Base-by-base conservation (phyloP, 2,888 invertebrate genomes). In the Cheilosia grossa region DNA sequence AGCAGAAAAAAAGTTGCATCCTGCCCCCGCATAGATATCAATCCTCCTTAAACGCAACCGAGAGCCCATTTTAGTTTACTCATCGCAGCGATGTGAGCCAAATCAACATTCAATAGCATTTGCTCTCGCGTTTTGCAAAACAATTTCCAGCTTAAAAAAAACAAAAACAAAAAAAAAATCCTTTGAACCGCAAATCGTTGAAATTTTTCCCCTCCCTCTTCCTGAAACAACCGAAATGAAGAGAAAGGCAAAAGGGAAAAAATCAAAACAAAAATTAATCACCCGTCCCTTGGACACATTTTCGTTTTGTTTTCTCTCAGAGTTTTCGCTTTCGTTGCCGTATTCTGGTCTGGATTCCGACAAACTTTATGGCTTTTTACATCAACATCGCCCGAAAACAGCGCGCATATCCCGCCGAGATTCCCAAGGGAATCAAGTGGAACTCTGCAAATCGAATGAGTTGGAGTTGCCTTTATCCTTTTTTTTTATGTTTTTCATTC, bases 231-330 rank as follows among this genome's bases (percentile, higher is more conserved):
- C 1, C 21, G 21, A 66, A 61, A 63, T 47, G 63, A 63, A 53
- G 13, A 58, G 15, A 42, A 54, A 54, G 19, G n/a, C 42, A 33
- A 37, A 51, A 66, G 49, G 58, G 58, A 51, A 79, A 58, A 70
- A 69, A 58, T 19, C n/a, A 44, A 44, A 75, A 70, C 19, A 74
- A 85, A 80, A 85, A 80, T 80, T 81, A 85, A 85, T 85, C 85
- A 81, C 75, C 81, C 85, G 81, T 72, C 81, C 67, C 77, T 81
- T 85, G 81, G 85, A 85, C 81, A 81, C 80, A 80, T 85, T 80
- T 75, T 77, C 85, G 80, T 85, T 80, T 85, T 85, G 80, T 85
- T 75, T 79, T 74, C 63, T 33, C 56, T 21, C 2, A 73, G 72
- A 51, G 64, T 73, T 83, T 83, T 80, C 80, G 58, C 75, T 72